Percentiles rank a stretch among this genome's conserved stretches.
phyloP scores from a whole-genome alignment of 2,113 vertebrate genomes.

The Corvus hawaiiensis region DNA sequence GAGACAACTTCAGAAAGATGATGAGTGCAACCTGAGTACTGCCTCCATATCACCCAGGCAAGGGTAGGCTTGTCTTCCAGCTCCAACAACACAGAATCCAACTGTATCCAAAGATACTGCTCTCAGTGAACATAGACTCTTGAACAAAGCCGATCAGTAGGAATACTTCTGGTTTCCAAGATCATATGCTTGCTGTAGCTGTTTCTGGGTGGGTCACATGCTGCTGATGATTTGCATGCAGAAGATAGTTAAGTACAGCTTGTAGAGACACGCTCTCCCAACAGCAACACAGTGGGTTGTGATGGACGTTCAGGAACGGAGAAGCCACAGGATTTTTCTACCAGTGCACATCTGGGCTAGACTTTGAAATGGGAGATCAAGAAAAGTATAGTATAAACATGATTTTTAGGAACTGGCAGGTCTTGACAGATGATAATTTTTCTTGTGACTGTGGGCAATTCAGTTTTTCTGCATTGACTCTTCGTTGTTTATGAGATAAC shows the following conservation, averaged over 20 bases:
- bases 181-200: background rate
- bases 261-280: background rate
- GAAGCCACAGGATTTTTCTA: background rate
- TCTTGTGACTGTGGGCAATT: background rate
- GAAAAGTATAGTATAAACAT: background rate
- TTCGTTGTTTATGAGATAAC: background rate
- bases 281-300: background rate
- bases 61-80: background rate
- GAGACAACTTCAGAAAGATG: background rate
- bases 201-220: background rate
- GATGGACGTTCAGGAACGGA: background rate
- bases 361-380: conserved; percentile 13
- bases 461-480: background rate
- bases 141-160: background rate
- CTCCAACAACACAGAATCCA: background rate
- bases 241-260: background rate
- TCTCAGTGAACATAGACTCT: background rate
- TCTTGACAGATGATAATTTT: background rate
- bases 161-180: background rate
- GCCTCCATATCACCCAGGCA: background rate
- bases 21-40: background rate
- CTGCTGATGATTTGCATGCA: background rate
- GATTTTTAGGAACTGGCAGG: background rate
- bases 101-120: background rate
- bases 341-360: background rate